Conservation (phyloP, 2,888 invertebrate genomes). For the Tetragonula carbonaria region DNA sequence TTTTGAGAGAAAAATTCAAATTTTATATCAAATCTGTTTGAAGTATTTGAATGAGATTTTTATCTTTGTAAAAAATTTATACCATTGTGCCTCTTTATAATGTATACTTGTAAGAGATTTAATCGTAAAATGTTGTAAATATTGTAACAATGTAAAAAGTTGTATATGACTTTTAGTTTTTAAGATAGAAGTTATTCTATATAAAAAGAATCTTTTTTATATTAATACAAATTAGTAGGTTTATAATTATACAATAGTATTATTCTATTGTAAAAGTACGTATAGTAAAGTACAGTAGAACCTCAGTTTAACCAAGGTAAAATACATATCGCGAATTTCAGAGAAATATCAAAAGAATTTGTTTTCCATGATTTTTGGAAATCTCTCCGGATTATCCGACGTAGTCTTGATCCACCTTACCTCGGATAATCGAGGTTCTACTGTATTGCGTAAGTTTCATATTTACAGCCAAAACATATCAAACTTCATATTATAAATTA, state of each 20-base stretch:
- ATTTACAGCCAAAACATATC: conserved; percentile 53
- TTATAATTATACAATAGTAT: too few relatives aligned
- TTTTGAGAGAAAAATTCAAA: not conserved
- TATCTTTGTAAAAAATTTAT: conserved; percentile 71
- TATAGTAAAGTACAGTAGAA: too few relatives aligned
- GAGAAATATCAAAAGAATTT: too few relatives aligned
- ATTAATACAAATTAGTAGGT: not conserved
- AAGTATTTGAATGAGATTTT: conserved; percentile 73
- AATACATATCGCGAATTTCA: too few relatives aligned
- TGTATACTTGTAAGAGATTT: conserved; percentile 42
- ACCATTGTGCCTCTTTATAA: conserved; percentile 75
- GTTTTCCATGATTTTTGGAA: too few relatives aligned
- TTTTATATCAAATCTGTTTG: conserved; percentile 8
- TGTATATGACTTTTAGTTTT: conserved; percentile 50
- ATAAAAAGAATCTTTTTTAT: conserved; percentile 22
- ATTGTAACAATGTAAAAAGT: conserved; percentile 59
- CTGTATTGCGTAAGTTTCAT: conserved; percentile 23
- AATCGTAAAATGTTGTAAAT: conserved; percentile 47
- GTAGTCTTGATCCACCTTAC: too few relatives aligned
- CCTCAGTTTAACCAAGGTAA: too few relatives aligned
- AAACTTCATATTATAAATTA: conserved; percentile 44
- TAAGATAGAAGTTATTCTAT: conserved; percentile 25
- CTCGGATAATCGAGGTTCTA: too few relatives aligned
- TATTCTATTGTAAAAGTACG: too few relatives aligned
- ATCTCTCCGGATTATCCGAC: too few relatives aligned